Percentiles rank a stretch among this genome's conserved stretches.
phyloP scores from a whole-genome alignment of 2,888 invertebrate species.

The Thumatha senex region DNA sequence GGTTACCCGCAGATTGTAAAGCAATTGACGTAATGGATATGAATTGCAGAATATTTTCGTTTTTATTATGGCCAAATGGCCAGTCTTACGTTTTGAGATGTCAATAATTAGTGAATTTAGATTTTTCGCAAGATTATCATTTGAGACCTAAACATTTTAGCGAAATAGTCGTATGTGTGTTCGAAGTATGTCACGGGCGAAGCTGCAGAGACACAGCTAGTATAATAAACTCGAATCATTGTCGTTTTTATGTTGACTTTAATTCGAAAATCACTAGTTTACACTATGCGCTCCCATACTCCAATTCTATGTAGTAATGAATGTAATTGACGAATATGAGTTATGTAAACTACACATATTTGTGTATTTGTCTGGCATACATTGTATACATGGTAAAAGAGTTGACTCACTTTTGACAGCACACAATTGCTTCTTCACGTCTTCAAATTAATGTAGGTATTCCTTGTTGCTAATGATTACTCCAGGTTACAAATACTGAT shows the following conservation, averaged over 20 bases:
- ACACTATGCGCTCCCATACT: neutral
- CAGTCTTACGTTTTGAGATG: neutral
- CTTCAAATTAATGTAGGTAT: no score
- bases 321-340: slow-evolving; percentile 7
- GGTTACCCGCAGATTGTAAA: slow-evolving; percentile 28
- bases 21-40: slow-evolving; percentile 13
- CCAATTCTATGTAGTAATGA: slow-evolving; percentile 1
- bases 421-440: no score
- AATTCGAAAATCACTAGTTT: slow-evolving; percentile 2
- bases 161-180: no score
- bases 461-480: no score
- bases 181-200: no score
- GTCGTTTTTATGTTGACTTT: neutral
- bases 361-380: neutral
- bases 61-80: neutral
- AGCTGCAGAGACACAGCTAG: no score
- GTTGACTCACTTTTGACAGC: no score
- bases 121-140: no score
- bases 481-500: no score
- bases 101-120: neutral
- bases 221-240: no score
- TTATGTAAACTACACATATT: slow-evolving; percentile 2
- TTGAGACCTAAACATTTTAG: no score
- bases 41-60: neutral
- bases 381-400: no score